Evolutionary conservation across 2,888 invertebrate species (phyloP), one percentile per base, ranked within the genome.

Genomic region (Geophilus truncorum): DNA sequence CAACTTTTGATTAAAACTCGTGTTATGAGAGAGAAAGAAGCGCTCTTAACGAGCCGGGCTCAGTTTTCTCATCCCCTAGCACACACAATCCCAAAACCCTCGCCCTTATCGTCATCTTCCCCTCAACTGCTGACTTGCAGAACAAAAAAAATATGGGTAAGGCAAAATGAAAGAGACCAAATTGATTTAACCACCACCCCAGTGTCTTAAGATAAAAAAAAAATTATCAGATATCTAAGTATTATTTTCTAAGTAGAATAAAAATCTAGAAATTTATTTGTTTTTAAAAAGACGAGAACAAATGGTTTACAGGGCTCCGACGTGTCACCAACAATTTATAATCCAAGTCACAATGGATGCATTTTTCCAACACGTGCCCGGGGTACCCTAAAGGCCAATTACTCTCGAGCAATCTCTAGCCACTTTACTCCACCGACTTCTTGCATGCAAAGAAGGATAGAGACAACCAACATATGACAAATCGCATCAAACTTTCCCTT

Each of bases 1-100:
- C 76, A 76, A 28, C 76, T 76, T 76, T 76, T 76, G 76, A 76
- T 76, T 76, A 76, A 76, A 76, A 76, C 76, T 4, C 15, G 18
- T 57, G 21, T n/a, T 18, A 57, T 10, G 57, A 57, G 57, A 57
- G 18, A 1, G n/a, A 57, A 21, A 57, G 57, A 57, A 36, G 36
- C 15, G n/a, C 57, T 18, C 12, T 57, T 57, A 57, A 57, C 18
- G 21, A 57, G 7, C 57, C 7, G n/a, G 57, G 57, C 57, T 57
- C 57, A 57, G 57, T 57, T 57, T 57, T n/a, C 57, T 57, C n/a
- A n/a, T 57, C 57, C 57, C n/a, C 36, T 9, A 1, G 7, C 57
- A 18, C 51, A 6, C 57, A 18, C 57, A 57, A n/a, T n/a, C n/a
- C 10, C 57, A 57, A 57, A 36, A n/a, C 57, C 57, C 57, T 57